Conservation (phyloP, 1,140 invertebrate genomes). For the Lepidurus apus region DNA sequence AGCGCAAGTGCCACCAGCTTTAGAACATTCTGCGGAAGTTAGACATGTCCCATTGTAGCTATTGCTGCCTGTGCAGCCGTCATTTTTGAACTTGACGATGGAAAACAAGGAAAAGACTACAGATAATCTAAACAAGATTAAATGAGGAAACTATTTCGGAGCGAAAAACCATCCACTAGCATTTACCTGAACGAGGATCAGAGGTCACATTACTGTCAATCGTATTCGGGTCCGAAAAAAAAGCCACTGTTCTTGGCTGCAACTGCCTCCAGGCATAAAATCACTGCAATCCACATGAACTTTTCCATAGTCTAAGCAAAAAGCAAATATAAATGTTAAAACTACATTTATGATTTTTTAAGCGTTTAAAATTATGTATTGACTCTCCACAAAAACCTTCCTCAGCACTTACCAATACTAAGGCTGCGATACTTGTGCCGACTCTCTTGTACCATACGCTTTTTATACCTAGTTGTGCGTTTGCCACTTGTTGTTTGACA, state of each 20-base stretch:
- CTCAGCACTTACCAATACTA: no score
- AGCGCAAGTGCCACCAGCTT: conserved; percentile 65
- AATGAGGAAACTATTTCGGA: background rate
- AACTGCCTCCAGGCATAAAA: background rate
- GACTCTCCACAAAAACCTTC: no score
- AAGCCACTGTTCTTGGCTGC: background rate
- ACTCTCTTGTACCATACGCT: no score
- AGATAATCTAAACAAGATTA: background rate
- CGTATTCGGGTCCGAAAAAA: background rate
- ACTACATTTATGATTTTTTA: no score
- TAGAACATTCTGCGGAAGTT: conserved; percentile 64
- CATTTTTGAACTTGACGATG: conserved; percentile 29
- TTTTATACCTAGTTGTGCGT: no score
- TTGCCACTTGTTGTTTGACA: no score
- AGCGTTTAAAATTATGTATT: no score
- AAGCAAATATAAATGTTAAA: no score
- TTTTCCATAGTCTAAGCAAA: background rate
- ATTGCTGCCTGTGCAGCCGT: conserved; percentile 14
- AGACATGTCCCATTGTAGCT: conserved; percentile 60
- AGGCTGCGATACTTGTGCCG: no score
- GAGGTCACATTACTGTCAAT: background rate
- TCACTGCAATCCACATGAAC: background rate
- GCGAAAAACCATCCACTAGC: background rate
- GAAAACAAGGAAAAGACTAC: conserved; percentile 32
- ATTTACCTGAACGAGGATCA: conserved; percentile 7